Base-by-base conservation (phyloP, 2,797 vertebrate genomes). In the Coendou prehensilis region DNA sequence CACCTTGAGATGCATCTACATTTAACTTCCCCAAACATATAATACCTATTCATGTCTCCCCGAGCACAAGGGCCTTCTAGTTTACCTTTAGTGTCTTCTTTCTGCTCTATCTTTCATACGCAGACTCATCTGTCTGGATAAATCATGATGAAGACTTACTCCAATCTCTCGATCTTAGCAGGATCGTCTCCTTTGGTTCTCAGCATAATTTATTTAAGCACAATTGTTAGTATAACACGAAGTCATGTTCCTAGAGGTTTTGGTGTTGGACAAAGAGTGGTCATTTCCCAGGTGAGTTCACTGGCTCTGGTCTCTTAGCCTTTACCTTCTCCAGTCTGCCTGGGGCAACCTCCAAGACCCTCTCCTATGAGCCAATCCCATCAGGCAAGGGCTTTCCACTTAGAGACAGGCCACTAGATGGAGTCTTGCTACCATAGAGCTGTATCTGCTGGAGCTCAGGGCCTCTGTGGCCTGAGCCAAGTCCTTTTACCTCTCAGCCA, bases 371-470 rank as follows among this genome's bases (percentile, higher is more conserved):
- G 91, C 57, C 57, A 18, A 0, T 75, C 20, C 28, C 13, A 41
- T 11, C 47, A 67, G 73, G 56, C 1, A 6, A 67, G 41, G 64
- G 5, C 23, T 26, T 61, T n/a, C 45, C 56, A 6, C 14, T 28
- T 56, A 23, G 52, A 92, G 87, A 63, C 15, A 57, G 81, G 50
- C 85, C 81, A 64, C 85, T 94, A 79, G 93, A 90, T 57, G 87
- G 93, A 87, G 59, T 87, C 92, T 95, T 37, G 64, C 54, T 85
- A 9, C 45, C 20, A 13, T 1, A 7, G 50, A 80, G 87, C 71
- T 26, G 54, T 5, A 67, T 94, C 11, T 1, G 0, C 69, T 10
- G 52, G 37, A 57, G 10, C n/a, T 20, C 6, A 3, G 9, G 13
- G 52, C 4, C 52, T 82, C 64, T 50, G 45, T 50, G 23, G 20